Evolutionary conservation across 2,888 invertebrate species (phyloP).

Genomic region (Temnothorax unifasciatus): DNA sequence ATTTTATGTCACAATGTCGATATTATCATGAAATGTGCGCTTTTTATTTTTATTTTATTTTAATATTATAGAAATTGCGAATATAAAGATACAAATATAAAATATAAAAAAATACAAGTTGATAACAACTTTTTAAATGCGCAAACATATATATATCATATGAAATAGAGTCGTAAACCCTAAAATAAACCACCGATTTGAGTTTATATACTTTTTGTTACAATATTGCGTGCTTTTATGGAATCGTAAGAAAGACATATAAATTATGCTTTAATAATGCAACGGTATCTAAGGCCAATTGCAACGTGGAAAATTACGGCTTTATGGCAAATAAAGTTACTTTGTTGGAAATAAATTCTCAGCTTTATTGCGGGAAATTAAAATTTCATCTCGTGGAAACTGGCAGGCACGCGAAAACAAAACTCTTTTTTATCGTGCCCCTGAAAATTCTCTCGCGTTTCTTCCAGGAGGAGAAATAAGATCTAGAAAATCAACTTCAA

Average conservation of each 20-base stretch:
- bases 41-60: neutral
- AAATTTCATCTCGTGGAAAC: constrained; percentile 23
- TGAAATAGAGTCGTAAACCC: neutral
- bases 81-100: neutral
- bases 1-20: neutral
- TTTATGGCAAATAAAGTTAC: constrained; percentile 39
- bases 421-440: constrained; percentile 21
- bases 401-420: constrained; percentile 9
- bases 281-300: neutral
- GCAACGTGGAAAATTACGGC: constrained; percentile 13
- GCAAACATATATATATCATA: neutral
- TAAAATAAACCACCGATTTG: neutral
- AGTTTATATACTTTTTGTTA: constrained; percentile 24
- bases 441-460: neutral
- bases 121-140: neutral
- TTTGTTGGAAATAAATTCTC: constrained; percentile 41
- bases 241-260: constrained; percentile 24
- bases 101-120: neutral
- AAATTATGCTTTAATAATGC: constrained; percentile 33
- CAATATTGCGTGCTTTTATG: constrained; percentile 29
- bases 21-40: neutral
- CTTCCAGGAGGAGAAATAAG: neutral
- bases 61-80: neutral
- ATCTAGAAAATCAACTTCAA: constrained; percentile 5
- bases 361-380: constrained; percentile 33